Base-by-base conservation (phyloP, 37 sponge, comb jelly and placozoan genomes). In the Agelas oroides region DNA sequence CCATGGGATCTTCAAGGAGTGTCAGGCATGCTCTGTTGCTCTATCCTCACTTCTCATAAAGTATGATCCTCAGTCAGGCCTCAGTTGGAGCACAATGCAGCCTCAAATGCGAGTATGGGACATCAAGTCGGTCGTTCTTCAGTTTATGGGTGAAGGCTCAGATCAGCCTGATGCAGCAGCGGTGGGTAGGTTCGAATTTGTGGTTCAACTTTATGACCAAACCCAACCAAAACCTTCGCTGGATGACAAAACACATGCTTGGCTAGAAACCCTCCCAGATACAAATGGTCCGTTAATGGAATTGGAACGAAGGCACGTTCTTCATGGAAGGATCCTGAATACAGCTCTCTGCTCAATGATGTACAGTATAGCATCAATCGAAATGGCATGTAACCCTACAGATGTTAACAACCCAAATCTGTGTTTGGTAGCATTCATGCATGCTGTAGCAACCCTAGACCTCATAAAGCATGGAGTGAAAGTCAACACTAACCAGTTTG, bases 301-400 rank as follows among this genome's bases (percentile, higher is more conserved):
- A 20, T 62, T 82, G 14, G 73, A 86, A 17, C 30, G 72, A 21
- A 64, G 64, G 34, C 53, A 64, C 12, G 19, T 86, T 36, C 64
- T 32, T 46, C 6, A 46, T 3, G 46, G 8, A 12, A 46, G 46
- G 8, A 46, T 46, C 46, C 46, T 46, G 46, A 8, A 12, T 2
- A 36, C 80, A 11, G 79, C 32, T 17, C 31, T 86, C 16, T 71
- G 80, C 41, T 70, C 60, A 38, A 80, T 85, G 86, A 56, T 86
- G 60, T 80, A 68, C 66, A 81, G 76, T 58, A 71, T 75, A 23
- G 91, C 82, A 36, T 73, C 81, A 28, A 75, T 85, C 28, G 71
- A 80, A 31, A 31, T 80, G 63, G 91, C 56, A 2, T 24, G 62
- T 15, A 34, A 68, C 19, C 46, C 17, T 1, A 28, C 34, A 13